Evolutionary conservation across 2,797 vertebrate genomes (phyloP).

Genomic region (Dallia pectoralis): DNA sequence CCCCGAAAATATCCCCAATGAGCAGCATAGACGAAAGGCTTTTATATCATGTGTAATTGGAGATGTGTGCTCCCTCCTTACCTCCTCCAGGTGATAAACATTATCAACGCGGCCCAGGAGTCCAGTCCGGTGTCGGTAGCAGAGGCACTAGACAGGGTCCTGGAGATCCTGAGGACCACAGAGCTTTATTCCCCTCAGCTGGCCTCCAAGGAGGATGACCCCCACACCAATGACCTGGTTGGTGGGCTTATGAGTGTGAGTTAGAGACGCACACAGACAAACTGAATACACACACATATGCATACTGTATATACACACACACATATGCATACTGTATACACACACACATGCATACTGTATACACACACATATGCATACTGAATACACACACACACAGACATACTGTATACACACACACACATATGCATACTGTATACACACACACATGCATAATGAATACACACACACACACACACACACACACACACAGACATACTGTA

Average conservation of each 20-base stretch:
- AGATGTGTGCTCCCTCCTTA: background rate
- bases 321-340: too few species aligned
- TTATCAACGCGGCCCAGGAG: constrained; percentile 95
- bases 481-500: too few species aligned
- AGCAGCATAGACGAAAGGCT: too few species aligned
- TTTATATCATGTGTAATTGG: background rate
- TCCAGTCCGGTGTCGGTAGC: constrained; percentile 89
- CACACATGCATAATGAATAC: too few species aligned
- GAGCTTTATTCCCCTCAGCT: constrained; percentile 96
- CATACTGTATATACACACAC: too few species aligned
- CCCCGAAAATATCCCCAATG: too few species aligned
- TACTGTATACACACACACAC: too few species aligned
- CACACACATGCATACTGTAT: too few species aligned
- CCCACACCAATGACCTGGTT: constrained; percentile 91
- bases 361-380: too few species aligned
- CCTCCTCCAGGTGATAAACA: constrained; percentile 87
- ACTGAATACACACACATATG: background rate
- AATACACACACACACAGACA: too few species aligned
- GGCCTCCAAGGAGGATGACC: constrained; percentile 90
- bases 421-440: too few species aligned
- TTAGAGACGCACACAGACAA: background rate
- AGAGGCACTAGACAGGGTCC: constrained; percentile 89
- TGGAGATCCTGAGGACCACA: constrained; percentile 92
- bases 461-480: too few species aligned
- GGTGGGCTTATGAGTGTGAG: constrained; percentile 88